Conservation (phyloP, 2,888 invertebrate species). For the Cerceris ruficornis region DNA sequence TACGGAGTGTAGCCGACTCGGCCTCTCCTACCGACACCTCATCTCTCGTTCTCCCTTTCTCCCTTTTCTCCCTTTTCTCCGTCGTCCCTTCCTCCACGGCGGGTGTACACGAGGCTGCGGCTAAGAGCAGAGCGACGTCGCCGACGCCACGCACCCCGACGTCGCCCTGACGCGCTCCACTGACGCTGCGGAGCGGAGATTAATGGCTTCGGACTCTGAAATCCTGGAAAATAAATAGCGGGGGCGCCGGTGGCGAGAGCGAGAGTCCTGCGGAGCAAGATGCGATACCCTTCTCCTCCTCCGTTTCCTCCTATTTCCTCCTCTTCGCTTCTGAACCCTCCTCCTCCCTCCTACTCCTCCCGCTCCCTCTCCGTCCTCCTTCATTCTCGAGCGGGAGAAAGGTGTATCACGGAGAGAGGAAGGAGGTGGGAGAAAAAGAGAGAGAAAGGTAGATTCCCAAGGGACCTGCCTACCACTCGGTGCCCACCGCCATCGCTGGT, state of each 20-base stretch:
- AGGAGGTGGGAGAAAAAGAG: conserved; percentile 30
- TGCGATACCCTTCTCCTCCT: conserved; percentile 45
- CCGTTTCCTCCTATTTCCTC: neutral
- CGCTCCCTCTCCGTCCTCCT: conserved; percentile 19
- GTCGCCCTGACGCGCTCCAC: conserved; percentile 81
- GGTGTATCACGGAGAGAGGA: conserved; percentile 26
- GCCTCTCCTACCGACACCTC: conserved; percentile 55
- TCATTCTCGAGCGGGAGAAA: conserved; percentile 13
- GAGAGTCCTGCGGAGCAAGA: conserved; percentile 71
- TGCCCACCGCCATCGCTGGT: conserved; percentile 58
- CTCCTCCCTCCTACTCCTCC: conserved; percentile 21
- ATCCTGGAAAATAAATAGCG: conserved; percentile 82
- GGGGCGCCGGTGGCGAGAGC: conserved; percentile 72
- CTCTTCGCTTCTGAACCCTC: neutral
- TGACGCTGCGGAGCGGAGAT: conserved; percentile 79
- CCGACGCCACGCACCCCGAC: conserved; percentile 76
- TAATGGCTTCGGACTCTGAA: conserved; percentile 81
- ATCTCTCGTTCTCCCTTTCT: conserved; percentile 42
- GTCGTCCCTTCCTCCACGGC: conserved; percentile 36
- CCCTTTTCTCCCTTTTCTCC: conserved; percentile 38
- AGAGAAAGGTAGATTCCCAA: conserved; percentile 57
- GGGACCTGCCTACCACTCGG: conserved; percentile 63
- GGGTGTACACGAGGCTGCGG: conserved; percentile 64
- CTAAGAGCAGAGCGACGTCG: conserved; percentile 72
- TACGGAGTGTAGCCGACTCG: conserved; percentile 30